Evolutionary conservation across 1,140 invertebrate species (phyloP).

Genomic region (Bombus superbus): DNA sequence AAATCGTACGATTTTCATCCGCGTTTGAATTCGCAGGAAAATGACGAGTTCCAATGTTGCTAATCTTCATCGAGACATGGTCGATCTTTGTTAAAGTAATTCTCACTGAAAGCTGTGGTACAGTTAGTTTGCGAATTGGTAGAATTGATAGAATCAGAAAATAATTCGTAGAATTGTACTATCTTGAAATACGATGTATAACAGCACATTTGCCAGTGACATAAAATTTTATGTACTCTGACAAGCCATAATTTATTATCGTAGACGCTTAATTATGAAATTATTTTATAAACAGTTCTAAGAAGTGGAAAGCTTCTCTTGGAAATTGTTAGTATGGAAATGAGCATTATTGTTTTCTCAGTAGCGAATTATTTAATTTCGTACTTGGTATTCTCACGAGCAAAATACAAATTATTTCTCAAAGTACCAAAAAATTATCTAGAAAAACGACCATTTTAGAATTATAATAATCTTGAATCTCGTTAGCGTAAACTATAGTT

Average conservation of each 20-base stretch:
- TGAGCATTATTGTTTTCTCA: neutral
- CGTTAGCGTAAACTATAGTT: neutral
- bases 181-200: too few relatives aligned
- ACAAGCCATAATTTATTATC: neutral
- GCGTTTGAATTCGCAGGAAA: too few relatives aligned
- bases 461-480: neutral
- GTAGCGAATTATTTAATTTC: neutral
- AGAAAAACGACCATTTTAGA: neutral
- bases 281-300: neutral
- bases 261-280: neutral
- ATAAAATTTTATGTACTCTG: too few relatives aligned
- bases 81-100: too few relatives aligned
- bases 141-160: too few relatives aligned
- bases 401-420: neutral
- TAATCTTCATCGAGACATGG: too few relatives aligned
- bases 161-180: too few relatives aligned
- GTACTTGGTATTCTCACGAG: neutral
- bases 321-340: neutral
- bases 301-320: neutral
- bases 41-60: too few relatives aligned
- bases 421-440: neutral
- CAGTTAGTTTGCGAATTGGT: too few relatives aligned
- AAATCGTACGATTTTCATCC: too few relatives aligned
- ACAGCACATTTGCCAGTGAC: too few relatives aligned
- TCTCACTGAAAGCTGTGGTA: too few relatives aligned